These are phyloP conservation scores for Thera obeliscata DNA, from an alignment of 2,888 invertebrate species.

Conservation along the genomic window DNA sequence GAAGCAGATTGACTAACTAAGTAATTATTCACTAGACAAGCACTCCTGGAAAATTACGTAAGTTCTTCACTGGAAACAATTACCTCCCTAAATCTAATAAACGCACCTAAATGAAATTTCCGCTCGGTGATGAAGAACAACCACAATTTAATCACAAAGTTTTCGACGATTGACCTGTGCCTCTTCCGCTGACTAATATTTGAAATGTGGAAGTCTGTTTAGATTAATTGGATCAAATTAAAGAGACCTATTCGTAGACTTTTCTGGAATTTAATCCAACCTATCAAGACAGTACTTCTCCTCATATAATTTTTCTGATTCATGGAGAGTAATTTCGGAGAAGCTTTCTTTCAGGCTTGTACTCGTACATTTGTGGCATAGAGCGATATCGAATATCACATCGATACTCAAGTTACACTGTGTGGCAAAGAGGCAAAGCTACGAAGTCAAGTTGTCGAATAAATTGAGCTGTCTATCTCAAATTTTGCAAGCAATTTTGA, in stretches of 20 bases:
- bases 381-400: no score
- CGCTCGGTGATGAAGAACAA: conserved; percentile 24
- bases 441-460: no score
- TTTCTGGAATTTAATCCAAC: no score
- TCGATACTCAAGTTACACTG: no score
- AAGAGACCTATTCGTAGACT: background rate
- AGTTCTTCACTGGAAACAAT: conserved; percentile 10
- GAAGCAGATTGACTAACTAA: background rate
- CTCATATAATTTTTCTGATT: no score
- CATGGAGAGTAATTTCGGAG: no score
- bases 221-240: conserved; percentile 12
- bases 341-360: no score
- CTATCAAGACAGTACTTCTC: no score
- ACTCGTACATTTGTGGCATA: no score
- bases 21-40: background rate
- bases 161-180: conserved; percentile 18
- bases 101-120: conserved; percentile 31
- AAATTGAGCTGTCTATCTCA: no score
- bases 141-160: conserved; percentile 28
- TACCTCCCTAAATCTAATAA: conserved; percentile 35
- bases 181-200: conserved; percentile 33
- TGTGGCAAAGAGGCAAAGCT: no score
- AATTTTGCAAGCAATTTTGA: no score
- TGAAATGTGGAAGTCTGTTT: conserved; percentile 23
- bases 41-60: background rate